phyloP scores from a whole-genome alignment of 1,140 invertebrate genomes.

The Zaprionus kolodkinae region DNA sequence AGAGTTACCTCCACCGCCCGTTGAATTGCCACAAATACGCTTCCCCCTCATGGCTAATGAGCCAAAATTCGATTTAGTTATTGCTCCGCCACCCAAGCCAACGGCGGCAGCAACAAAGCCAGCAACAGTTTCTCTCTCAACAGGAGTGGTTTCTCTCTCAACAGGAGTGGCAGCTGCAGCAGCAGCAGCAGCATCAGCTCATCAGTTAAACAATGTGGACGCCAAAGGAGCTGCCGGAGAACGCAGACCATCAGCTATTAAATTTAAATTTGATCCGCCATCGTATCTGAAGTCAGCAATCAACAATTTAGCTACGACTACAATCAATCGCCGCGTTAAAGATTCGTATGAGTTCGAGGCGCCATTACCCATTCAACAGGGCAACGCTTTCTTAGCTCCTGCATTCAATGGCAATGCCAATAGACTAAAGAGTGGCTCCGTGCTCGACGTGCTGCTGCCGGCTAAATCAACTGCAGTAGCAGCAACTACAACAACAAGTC shows the following conservation, averaged over 20 bases:
- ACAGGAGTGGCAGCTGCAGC: neutral
- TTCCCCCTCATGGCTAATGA: slow-evolving; percentile 87
- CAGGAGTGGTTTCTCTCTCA: neutral
- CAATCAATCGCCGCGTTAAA: neutral
- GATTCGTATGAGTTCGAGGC: neutral
- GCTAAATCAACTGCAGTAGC: neutral
- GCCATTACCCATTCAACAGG: neutral
- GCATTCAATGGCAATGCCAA: slow-evolving; percentile 13
- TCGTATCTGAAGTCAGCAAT: neutral
- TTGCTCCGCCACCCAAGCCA: slow-evolving; percentile 25
- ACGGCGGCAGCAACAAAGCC: slow-evolving; percentile 2
- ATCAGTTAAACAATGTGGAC: neutral
- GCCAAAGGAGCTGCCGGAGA: slow-evolving; percentile 1
- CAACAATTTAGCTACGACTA: neutral
- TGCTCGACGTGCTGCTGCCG: slow-evolving; percentile 11
- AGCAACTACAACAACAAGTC: neutral
- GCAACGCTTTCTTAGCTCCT: neutral
- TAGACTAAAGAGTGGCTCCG: slow-evolving; percentile 16
- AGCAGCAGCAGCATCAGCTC: neutral
- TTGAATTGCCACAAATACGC: slow-evolving; percentile 86
- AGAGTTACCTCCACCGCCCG: slow-evolving; percentile 84
- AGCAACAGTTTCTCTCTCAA: neutral
- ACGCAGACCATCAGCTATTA: neutral
- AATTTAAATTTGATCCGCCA: slow-evolving; percentile 34
- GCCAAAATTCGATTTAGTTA: slow-evolving; percentile 86